phyloP scores from a whole-genome alignment of 2,888 invertebrate species.

The Artemia sp. region DNA sequence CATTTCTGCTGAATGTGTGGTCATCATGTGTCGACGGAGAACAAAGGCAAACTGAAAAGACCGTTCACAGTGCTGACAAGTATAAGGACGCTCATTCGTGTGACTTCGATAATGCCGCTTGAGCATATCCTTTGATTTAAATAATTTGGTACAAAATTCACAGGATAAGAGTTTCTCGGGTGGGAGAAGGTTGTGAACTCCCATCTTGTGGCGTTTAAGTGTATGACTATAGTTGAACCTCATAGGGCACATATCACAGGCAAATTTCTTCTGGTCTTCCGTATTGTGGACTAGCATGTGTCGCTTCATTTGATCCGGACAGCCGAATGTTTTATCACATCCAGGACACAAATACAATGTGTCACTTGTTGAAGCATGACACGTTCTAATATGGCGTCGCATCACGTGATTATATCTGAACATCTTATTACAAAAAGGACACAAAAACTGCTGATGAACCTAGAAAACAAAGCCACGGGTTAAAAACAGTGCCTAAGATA shows the following conservation, averaged over 20 bases:
- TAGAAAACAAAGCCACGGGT: neutral
- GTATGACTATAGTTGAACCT: slow-evolving; percentile 13
- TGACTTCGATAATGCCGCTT: slow-evolving; percentile 13
- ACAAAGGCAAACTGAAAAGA: slow-evolving; percentile 12
- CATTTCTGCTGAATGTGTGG: neutral
- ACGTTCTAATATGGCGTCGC: slow-evolving; percentile 1
- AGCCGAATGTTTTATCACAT: slow-evolving; percentile 11
- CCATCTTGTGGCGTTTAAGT: slow-evolving; percentile 14
- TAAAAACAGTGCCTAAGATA: neutral
- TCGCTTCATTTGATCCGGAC: slow-evolving; percentile 8
- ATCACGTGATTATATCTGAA: slow-evolving; percentile 5
- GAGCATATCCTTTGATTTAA: slow-evolving; percentile 11
- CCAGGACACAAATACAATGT: neutral
- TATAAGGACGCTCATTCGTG: slow-evolving; percentile 1
- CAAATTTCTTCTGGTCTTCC: slow-evolving; percentile 1
- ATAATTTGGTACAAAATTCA: slow-evolving; percentile 2
- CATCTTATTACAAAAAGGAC: slow-evolving; percentile 5
- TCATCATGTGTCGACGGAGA: neutral
- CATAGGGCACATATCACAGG: slow-evolving; percentile 13
- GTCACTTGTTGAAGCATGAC: neutral
- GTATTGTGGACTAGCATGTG: slow-evolving; percentile 2
- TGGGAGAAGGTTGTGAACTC: neutral
- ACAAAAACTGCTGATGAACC: slow-evolving; percentile 14
- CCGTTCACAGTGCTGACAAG: neutral
- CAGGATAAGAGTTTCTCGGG: neutral